Conservation (phyloP, 2,888 invertebrate species). For the Priocnemis perturbator region DNA sequence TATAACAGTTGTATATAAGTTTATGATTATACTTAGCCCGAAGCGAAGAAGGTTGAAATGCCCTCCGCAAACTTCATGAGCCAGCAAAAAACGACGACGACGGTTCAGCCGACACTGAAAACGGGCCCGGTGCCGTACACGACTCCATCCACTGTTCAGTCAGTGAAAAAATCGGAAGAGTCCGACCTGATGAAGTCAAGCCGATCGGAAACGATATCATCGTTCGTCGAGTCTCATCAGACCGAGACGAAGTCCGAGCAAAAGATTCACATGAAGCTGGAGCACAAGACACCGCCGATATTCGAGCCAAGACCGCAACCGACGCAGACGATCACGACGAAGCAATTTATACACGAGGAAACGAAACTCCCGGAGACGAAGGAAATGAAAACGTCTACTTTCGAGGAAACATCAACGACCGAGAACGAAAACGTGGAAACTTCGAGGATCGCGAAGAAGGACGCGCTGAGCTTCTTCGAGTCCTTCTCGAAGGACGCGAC, state of each 20-base stretch:
- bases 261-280: constrained; percentile 73
- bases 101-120: constrained; percentile 67
- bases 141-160: constrained; percentile 59
- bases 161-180: constrained; percentile 60
- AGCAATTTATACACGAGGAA: constrained; percentile 50
- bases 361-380: constrained; percentile 4
- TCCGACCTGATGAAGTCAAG: constrained; percentile 56
- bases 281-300: constrained; percentile 70
- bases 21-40: constrained; percentile 57
- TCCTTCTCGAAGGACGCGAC: constrained; percentile 78
- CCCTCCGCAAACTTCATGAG: constrained; percentile 65
- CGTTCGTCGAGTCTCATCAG: constrained; percentile 69
- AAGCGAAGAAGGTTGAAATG: constrained; percentile 58
- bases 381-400: constrained; percentile 27
- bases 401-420: constrained; percentile 54
- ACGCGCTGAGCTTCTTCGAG: constrained; percentile 82
- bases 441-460: constrained; percentile 80
- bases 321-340: constrained; percentile 44
- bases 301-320: constrained; percentile 45
- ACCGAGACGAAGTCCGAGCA: constrained; percentile 73
- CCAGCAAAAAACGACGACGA: constrained; percentile 65
- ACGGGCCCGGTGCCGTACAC: constrained; percentile 62
- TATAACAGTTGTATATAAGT: background rate
- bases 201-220: constrained; percentile 70
- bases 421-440: constrained; percentile 77